phyloP scores from a whole-genome alignment of 2,113 vertebrate genomes.

The Tylochromis polylepis region DNA sequence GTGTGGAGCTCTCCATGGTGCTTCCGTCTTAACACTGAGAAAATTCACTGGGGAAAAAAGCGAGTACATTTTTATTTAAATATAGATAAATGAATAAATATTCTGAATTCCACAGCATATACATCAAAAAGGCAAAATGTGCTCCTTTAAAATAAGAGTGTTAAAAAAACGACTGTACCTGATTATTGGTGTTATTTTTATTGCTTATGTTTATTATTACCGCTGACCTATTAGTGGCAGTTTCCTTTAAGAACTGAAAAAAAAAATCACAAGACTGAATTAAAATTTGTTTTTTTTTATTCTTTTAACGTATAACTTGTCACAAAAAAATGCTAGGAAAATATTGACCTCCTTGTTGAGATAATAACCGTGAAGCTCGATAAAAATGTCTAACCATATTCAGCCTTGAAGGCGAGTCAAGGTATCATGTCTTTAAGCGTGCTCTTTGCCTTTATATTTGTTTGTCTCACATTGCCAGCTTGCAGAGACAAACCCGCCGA shows the following conservation, averaged over 20 bases:
- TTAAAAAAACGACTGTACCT: too few species aligned
- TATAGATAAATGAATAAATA: not conserved
- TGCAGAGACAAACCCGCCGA: constrained; percentile 23
- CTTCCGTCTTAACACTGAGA: not conserved
- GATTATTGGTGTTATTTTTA: not conserved
- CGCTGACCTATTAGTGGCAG: not conserved
- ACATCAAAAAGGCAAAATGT: not conserved
- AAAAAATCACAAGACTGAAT: not conserved
- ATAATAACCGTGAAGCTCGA: not conserved
- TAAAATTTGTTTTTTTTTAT: not conserved
- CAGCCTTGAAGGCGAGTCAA: constrained; percentile 4
- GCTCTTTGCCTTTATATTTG: constrained; percentile 57
- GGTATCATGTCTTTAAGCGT: constrained; percentile 37
- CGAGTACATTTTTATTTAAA: not conserved
- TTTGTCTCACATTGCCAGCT: constrained; percentile 26
- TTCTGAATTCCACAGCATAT: not conserved
- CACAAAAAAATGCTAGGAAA: not conserved
- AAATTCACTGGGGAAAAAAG: not conserved
- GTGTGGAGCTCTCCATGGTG: constrained; percentile 70
- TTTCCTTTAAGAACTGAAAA: not conserved
- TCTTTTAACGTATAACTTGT: not conserved
- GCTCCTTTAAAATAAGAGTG: not conserved
- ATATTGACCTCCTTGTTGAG: not conserved
- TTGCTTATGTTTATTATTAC: not conserved
- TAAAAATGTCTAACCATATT: not conserved